Evolutionary conservation across 2,113 vertebrate genomes (phyloP).

Genomic region (Vicugna pacos): DNA sequence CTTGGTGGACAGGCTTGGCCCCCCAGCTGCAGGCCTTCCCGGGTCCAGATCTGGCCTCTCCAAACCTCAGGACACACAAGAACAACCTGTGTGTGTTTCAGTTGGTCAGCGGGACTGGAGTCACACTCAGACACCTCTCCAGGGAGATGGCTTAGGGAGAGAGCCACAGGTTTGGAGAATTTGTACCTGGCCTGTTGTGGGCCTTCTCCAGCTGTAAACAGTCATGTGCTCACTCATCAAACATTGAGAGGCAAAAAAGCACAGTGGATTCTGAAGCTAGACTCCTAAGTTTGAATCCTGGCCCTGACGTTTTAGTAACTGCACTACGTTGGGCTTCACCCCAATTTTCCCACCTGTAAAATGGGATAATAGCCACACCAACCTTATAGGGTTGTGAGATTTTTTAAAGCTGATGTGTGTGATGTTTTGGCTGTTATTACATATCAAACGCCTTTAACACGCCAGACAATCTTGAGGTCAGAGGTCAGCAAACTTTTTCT

Average conservation of each 20-base stretch:
- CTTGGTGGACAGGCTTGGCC: not conserved
- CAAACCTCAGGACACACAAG: not conserved
- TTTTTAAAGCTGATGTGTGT: not conserved
- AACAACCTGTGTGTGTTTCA: not conserved
- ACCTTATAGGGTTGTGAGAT: not conserved
- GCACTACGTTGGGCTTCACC: not conserved
- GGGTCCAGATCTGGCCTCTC: not conserved
- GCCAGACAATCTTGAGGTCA: not conserved
- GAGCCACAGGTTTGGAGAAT: not conserved
- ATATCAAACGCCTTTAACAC: not conserved
- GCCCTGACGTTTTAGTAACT: not conserved
- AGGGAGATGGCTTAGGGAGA: not conserved
- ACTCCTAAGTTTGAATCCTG: not conserved
- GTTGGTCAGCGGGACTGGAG: not conserved
- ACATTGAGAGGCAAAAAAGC: not conserved
- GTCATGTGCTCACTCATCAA: rapidly evolving
- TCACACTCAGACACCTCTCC: not conserved
- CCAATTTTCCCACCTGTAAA: not conserved
- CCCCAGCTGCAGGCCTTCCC: not conserved
- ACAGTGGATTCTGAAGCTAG: not conserved
- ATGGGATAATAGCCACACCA: not conserved
- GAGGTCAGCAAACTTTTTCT: not conserved
- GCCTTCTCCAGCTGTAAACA: not conserved
- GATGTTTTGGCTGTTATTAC: not conserved
- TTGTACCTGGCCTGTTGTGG: too few relatives aligned